A percentile compares a stretch with the other conserved stretches of the same genome.
Evolutionary conservation across 2,888 invertebrate species (phyloP).

Genomic region (Hypomecis atomaria): DNA sequence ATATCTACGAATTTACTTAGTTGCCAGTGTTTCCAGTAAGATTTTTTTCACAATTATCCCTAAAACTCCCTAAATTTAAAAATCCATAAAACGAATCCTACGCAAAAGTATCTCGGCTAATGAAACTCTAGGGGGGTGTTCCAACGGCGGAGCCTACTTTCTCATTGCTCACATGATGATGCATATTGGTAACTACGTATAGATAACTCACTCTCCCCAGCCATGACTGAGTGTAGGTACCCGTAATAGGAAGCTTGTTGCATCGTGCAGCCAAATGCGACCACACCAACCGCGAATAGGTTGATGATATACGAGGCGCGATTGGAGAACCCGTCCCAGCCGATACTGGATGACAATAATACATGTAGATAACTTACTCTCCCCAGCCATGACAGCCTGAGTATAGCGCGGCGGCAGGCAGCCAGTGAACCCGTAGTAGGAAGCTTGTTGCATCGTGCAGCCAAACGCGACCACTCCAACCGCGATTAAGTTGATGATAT

Average conservation of each 20-base stretch:
- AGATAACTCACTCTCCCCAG: conserved; percentile 92
- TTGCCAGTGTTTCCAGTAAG: no score
- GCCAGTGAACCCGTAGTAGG: conserved; percentile 97
- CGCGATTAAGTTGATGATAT: conserved; percentile 92
- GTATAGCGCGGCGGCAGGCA: conserved; percentile 96
- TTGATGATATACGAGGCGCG: conserved; percentile 93
- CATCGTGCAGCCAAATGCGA: conserved; percentile 95
- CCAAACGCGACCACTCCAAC: conserved; percentile 94
- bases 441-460: conserved; percentile 97
- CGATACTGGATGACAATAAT: no score
- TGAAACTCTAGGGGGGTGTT: no score
- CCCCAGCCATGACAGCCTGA: conserved; percentile 97
- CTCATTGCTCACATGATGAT: no score
- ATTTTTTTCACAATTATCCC: no score
- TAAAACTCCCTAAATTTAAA: no score
- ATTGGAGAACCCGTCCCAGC: conserved; percentile 92
- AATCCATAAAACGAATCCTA: no score
- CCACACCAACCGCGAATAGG: conserved; percentile 92
- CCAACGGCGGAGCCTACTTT: no score
- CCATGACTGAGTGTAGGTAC: conserved; percentile 98
- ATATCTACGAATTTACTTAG: no score
- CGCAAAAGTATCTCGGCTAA: no score
- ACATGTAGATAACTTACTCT: no score
- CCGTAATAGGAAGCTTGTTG: conserved; percentile 98
- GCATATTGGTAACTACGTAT: neutral